Base-by-base conservation (phyloP, 2,888 invertebrate species). In the Dasysyrphus tricinctus region DNA sequence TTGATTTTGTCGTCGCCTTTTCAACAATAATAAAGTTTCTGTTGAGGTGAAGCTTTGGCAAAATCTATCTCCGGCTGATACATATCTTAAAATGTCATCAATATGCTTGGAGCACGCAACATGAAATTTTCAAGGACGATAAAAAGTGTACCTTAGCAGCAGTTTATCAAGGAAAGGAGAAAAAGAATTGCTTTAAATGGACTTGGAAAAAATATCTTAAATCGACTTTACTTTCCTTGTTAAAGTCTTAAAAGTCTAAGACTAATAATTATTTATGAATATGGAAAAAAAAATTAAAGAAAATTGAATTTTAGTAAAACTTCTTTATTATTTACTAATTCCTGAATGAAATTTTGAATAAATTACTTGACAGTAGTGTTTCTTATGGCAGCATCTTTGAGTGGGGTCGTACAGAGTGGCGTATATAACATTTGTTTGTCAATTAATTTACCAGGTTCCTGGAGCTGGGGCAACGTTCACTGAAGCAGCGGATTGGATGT, bases 61-160 rank as follows among this genome's bases (percentile, higher is more conserved):
- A 95, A 95, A 3, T 95, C 95, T 29, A 95, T 94, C 90, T 95
- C 95, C 32, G 93, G 90, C 89, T 94, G 94, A 79, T 92, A n/a
- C n/a, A n/a, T n/a, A 91, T 9, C 90, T 90, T 42, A 96, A 92
- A 16, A 95, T 90, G 8, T 93, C 91, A 85, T 95, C 94, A 47
- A 94, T 77, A 67, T 94, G 91, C 0, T 89, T 75, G 3, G 89
- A 73, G 0, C 90, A 80, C 93, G n/a, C n/a, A n/a, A n/a, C n/a
- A n/a, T n/a, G n/a, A n/a, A n/a, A n/a, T n/a, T n/a, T n/a, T n/a
- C n/a, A n/a, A n/a, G n/a, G n/a, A n/a, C n/a, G n/a, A n/a, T n/a
- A n/a, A n/a, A n/a, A n/a, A n/a, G n/a, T n/a, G n/a, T n/a, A n/a
- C n/a, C n/a, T n/a, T n/a, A n/a, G n/a, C n/a, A n/a, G n/a, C n/a